phyloP scores from a whole-genome alignment of 2,888 invertebrate species.

The Tyria jacobaeae region DNA sequence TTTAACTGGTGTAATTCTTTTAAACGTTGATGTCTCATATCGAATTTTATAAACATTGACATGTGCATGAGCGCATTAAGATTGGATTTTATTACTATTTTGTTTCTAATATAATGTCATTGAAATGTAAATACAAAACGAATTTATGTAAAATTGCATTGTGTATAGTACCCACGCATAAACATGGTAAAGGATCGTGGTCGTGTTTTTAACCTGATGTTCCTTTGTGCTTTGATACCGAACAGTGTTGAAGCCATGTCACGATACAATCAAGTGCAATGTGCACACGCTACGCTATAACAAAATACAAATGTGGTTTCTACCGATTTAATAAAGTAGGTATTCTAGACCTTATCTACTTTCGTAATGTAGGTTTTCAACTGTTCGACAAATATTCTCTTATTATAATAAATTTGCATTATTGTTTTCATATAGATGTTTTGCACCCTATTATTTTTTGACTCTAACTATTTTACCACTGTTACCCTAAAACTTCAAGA shows the following conservation, averaged over 20 bases:
- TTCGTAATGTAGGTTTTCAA: not conserved
- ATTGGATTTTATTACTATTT: no score
- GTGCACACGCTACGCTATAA: conserved; percentile 19
- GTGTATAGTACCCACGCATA: conserved; percentile 53
- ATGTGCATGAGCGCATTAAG: no score
- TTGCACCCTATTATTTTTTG: no score
- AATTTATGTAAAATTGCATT: conserved; percentile 29
- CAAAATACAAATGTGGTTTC: not conserved
- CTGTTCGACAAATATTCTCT: no score
- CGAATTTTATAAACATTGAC: no score
- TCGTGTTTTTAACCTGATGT: conserved; percentile 62
- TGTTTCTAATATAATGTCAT: no score
- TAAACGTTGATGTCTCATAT: no score
- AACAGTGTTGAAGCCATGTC: conserved; percentile 63
- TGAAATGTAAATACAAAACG: conserved; percentile 21
- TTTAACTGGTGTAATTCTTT: no score
- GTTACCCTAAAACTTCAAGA: no score
- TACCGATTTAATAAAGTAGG: not conserved
- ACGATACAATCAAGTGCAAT: conserved; percentile 62
- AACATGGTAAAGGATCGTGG: conserved; percentile 60
- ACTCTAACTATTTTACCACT: no score
- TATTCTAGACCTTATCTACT: not conserved
- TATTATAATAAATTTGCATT: no score
- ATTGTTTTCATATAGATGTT: no score
- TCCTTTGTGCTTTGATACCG: conserved; percentile 69